Evolutionary conservation across 2,797 vertebrate genomes (phyloP).

Genomic region (Syngnathus rostellatus): DNA sequence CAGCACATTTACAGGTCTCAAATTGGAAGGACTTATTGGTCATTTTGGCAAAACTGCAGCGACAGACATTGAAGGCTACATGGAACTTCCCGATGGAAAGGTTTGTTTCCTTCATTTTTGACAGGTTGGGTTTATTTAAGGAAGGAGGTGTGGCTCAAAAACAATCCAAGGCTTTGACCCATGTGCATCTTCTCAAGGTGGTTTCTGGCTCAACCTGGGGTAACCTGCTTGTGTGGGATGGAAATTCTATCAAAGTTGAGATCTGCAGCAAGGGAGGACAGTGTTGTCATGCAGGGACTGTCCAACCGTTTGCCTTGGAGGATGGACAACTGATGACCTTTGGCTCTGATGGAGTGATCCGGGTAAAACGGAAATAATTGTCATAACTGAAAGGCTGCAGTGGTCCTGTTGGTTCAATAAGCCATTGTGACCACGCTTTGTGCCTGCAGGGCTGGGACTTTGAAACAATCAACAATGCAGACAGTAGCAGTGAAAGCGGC

Average conservation of each 20-base stretch:
- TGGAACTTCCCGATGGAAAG: slow-evolving; percentile 88
- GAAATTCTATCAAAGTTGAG: slow-evolving; percentile 82
- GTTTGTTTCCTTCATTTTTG: slow-evolving; percentile 43
- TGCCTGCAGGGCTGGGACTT: slow-evolving; percentile 82
- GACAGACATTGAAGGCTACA: slow-evolving; percentile 80
- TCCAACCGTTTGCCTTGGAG: slow-evolving; percentile 80
- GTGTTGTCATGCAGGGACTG: slow-evolving; percentile 76
- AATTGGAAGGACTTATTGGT: slow-evolving; percentile 82
- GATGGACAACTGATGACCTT: slow-evolving; percentile 83
- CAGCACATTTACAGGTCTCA: slow-evolving; percentile 82
- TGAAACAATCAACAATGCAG: slow-evolving; percentile 76
- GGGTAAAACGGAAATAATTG: slow-evolving; percentile 65
- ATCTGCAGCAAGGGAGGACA: slow-evolving; percentile 67
- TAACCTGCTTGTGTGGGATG: slow-evolving; percentile 91
- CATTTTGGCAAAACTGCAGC: slow-evolving; percentile 82
- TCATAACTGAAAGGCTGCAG: background rate
- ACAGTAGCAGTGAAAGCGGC: slow-evolving; percentile 62
- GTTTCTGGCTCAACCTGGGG: slow-evolving; percentile 90
- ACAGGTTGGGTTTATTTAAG: background rate
- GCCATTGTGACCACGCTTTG: background rate
- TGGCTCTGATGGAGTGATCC: slow-evolving; percentile 80
- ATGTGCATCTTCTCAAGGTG: slow-evolving; percentile 64
- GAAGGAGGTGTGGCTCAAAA: background rate
- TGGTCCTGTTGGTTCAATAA: background rate
- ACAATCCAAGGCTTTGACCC: background rate